Evolutionary conservation across 2,888 invertebrate species (phyloP).

Genomic region (Ichneumoninae sp.): DNA sequence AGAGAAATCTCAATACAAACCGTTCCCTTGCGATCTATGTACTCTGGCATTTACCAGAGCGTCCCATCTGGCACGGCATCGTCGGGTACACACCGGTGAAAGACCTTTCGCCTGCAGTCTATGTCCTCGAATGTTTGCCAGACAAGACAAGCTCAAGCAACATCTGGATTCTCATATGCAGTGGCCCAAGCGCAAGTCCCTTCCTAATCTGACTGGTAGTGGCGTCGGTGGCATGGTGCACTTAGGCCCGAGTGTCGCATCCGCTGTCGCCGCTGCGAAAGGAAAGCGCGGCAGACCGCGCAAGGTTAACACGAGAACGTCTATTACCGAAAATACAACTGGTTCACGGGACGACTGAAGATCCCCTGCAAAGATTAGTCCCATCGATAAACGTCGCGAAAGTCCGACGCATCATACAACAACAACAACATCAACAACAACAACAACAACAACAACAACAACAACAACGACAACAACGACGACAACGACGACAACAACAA

Average conservation of each 20-base stretch:
- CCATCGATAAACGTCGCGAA: slow-evolving; percentile 23
- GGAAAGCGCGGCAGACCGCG: slow-evolving; percentile 80
- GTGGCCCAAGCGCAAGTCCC: slow-evolving; percentile 76
- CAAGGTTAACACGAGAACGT: slow-evolving; percentile 75
- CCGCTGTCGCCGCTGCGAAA: slow-evolving; percentile 70
- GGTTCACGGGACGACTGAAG: slow-evolving; percentile 65
- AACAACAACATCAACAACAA: neutral
- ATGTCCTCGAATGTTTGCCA: slow-evolving; percentile 89
- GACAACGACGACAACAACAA: neutral
- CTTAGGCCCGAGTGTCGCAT: slow-evolving; percentile 51
- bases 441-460: no score
- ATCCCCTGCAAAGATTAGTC: slow-evolving; percentile 45
- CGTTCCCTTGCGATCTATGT: slow-evolving; percentile 81
- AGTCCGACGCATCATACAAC: neutral
- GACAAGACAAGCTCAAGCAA: slow-evolving; percentile 90
- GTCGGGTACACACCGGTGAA: slow-evolving; percentile 90
- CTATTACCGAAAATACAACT: slow-evolving; percentile 61
- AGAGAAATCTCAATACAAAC: slow-evolving; percentile 79
- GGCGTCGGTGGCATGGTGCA: slow-evolving; percentile 45
- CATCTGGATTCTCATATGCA: slow-evolving; percentile 84
- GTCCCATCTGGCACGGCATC: slow-evolving; percentile 89
- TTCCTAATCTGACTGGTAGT: slow-evolving; percentile 52
- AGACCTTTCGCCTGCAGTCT: slow-evolving; percentile 89
- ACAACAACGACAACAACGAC: no score
- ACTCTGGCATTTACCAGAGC: slow-evolving; percentile 87